Evolutionary conservation across 2,797 vertebrate species (phyloP).

Genomic region (Botia kubotai): DNA sequence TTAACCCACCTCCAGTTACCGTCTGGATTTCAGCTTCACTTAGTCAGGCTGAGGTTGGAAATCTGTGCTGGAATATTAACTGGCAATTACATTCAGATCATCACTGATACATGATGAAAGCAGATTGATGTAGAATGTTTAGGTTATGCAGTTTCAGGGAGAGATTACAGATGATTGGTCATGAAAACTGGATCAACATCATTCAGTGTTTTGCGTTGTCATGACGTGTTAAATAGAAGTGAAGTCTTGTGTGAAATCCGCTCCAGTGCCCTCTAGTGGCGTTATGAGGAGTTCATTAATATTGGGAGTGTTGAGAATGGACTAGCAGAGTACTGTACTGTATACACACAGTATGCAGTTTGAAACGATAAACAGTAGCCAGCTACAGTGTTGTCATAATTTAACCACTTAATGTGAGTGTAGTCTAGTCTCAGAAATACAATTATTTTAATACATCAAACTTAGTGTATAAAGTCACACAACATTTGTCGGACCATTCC

Average conservation of each 20-base stretch:
- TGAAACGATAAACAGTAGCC: too few species aligned
- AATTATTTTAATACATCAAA: too few species aligned
- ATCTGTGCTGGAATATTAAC: constrained; percentile 33
- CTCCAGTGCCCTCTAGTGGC: constrained; percentile 53
- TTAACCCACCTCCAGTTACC: neutral
- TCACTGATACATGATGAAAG: constrained; percentile 46
- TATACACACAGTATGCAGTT: neutral
- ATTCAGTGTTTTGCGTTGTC: neutral
- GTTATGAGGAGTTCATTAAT: neutral
- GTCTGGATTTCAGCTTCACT: constrained; percentile 11
- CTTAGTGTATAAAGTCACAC: too few species aligned
- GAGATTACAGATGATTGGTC: neutral
- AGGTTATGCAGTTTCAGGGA: constrained; percentile 51
- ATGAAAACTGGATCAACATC: neutral
- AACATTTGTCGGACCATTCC: too few species aligned
- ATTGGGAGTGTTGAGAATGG: neutral
- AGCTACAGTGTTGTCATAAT: too few species aligned
- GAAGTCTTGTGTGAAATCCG: constrained; percentile 42
- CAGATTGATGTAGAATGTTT: constrained; percentile 46
- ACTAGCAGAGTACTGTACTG: neutral
- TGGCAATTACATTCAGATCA: constrained; percentile 27
- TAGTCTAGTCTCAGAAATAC: too few species aligned
- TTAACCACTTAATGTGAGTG: too few species aligned
- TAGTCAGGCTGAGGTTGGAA: constrained; percentile 24
- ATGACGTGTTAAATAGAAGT: neutral